Evolutionary conservation across 2,888 invertebrate species (phyloP).

Genomic region (Tetropium fuscum): DNA sequence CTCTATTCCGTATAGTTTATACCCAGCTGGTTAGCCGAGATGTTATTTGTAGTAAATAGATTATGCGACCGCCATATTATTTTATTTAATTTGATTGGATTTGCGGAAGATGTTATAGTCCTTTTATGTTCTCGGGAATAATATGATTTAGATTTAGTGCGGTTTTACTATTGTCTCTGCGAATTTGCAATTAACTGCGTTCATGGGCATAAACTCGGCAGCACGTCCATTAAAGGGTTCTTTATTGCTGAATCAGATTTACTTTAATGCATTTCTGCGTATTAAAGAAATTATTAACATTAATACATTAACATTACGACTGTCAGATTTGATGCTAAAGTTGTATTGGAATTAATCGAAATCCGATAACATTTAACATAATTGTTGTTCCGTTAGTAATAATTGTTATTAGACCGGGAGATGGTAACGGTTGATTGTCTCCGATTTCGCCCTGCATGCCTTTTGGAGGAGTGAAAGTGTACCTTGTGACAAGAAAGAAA

Average conservation of each 20-base stretch:
- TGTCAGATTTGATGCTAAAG: neutral
- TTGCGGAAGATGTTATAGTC: constrained; percentile 13
- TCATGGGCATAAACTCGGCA: constrained; percentile 15
- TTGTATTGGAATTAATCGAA: too few species aligned
- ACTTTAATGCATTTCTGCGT: neutral
- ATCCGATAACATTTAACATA: too few species aligned
- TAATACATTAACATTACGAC: neutral
- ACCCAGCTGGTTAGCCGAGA: constrained; percentile 5
- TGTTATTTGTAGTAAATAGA: constrained; percentile 23
- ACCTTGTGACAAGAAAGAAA: too few species aligned
- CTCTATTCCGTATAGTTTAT: constrained; percentile 8
- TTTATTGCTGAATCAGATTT: neutral
- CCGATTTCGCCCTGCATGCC: too few species aligned
- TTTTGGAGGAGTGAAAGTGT: too few species aligned
- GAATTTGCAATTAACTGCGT: constrained; percentile 5
- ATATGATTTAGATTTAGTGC: constrained; percentile 12
- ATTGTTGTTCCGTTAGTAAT: too few species aligned
- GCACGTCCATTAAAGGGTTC: constrained; percentile 4
- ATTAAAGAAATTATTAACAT: neutral
- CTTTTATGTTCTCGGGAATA: constrained; percentile 11
- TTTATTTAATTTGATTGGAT: constrained; percentile 18
- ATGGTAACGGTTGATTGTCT: too few species aligned
- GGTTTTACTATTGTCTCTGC: constrained; percentile 14
- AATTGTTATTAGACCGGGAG: too few species aligned
- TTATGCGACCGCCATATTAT: constrained; percentile 13